A percentile compares a stretch with the other conserved stretches of the same genome.
Evolutionary conservation across 1,140 invertebrate species (phyloP).

Genomic region (Leptoteleia sp.): DNA sequence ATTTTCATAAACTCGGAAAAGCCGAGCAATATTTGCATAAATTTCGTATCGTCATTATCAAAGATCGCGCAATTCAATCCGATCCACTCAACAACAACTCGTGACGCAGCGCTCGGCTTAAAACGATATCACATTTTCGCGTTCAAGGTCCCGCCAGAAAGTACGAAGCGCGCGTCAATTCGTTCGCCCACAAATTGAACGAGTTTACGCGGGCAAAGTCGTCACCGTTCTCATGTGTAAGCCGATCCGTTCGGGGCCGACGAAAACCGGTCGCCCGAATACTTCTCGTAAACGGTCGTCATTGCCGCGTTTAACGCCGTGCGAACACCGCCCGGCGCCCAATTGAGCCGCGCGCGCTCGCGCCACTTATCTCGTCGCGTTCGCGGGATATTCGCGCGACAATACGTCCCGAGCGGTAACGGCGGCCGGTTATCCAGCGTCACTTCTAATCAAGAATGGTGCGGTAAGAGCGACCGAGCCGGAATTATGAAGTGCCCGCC

Average conservation of each 20-base stretch:
- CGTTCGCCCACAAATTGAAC: conserved; percentile 22
- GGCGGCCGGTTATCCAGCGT: conserved; percentile 13
- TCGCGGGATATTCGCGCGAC: conserved; percentile 5
- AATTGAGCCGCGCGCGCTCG: conserved; percentile 31
- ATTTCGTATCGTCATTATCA: not conserved
- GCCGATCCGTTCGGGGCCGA: conserved; percentile 24
- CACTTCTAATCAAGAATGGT: not conserved
- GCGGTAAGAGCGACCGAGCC: no score
- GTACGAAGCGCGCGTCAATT: not conserved
- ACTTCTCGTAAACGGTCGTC: conserved; percentile 60
- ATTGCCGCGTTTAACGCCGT: conserved; percentile 46
- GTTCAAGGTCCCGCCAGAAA: conserved; percentile 24
- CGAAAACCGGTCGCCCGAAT: conserved; percentile 54
- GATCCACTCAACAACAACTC: conserved; percentile 3
- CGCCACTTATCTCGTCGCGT: conserved; percentile 37
- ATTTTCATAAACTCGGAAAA: no score
- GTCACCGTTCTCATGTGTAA: conserved; percentile 54
- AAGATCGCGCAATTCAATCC: not conserved
- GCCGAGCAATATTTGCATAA: not conserved
- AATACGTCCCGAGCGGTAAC: conserved; percentile 4
- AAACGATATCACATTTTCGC: not conserved
- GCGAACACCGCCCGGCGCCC: conserved; percentile 27
- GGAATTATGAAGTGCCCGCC: no score
- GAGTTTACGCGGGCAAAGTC: conserved; percentile 23
- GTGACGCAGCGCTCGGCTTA: not conserved